Conservation (phyloP, 2,888 invertebrate genomes). For the Odontocolon sp. region DNA sequence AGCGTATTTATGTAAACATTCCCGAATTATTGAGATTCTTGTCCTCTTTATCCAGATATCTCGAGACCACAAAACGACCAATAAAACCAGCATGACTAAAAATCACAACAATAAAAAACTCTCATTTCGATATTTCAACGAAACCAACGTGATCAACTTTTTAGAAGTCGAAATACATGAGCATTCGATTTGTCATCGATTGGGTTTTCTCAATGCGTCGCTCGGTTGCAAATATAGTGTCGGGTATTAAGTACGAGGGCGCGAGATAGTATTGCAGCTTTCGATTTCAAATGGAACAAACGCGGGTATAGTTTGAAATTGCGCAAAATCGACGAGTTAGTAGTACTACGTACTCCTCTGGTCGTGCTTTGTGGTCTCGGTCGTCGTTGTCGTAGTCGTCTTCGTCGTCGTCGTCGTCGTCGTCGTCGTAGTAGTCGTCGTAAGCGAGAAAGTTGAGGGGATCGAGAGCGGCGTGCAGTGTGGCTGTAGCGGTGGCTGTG, state of each 20-base stretch:
- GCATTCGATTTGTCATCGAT: too few species aligned
- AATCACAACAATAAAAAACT: too few species aligned
- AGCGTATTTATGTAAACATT: too few species aligned
- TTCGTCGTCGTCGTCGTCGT: conserved; percentile 19
- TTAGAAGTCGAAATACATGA: too few species aligned
- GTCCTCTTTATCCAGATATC: too few species aligned
- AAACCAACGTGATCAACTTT: too few species aligned
- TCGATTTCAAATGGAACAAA: conserved; percentile 33
- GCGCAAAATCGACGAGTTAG: conserved; percentile 52
- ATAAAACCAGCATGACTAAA: too few species aligned
- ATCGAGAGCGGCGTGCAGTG: conserved; percentile 25
- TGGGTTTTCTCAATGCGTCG: too few species aligned
- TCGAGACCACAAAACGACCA: too few species aligned
- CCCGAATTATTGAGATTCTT: too few species aligned
- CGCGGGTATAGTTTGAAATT: conserved; percentile 16
- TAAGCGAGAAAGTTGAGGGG: conserved; percentile 64
- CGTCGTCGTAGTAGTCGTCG: conserved; percentile 40
- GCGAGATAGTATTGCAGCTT: conserved; percentile 4
- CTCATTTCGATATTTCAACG: too few species aligned
- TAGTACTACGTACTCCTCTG: conserved; percentile 11
- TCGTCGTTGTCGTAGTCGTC: conserved; percentile 1
- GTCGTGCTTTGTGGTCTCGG: conserved; percentile 10
- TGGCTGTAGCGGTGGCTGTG: conserved; percentile 36
- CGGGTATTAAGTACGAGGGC: neutral
- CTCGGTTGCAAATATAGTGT: conserved; percentile 11